Conservation (phyloP, 1,140 invertebrate genomes). For the Drosophila willistoni region DNA sequence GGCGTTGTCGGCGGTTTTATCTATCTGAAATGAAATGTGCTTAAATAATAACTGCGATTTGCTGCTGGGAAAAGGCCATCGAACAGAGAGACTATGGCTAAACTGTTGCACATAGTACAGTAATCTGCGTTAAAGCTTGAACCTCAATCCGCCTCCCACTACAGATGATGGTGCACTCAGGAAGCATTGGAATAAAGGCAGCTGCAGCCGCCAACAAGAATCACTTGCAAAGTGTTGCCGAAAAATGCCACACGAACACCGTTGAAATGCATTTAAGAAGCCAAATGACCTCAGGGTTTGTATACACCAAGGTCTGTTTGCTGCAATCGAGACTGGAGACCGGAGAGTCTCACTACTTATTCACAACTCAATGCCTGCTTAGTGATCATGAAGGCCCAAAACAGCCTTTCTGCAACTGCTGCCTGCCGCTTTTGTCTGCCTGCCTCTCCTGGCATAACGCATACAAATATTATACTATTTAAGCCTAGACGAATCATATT, state of each 20-base stretch:
- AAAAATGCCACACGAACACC: constrained; percentile 74
- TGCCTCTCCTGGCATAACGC: constrained; percentile 59
- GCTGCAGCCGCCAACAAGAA: constrained; percentile 41
- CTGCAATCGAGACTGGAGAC: not conserved
- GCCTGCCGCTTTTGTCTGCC: constrained; percentile 34
- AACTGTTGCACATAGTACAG: too few relatives aligned
- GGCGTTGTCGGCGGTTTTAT: constrained; percentile 40
- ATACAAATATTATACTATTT: constrained; percentile 72
- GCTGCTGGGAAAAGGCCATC: not conserved
- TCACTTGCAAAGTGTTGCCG: constrained; percentile 72
- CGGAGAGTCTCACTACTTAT: constrained; percentile 29
- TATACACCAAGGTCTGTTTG: not conserved
- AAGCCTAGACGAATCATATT: constrained; percentile 50
- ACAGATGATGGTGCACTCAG: constrained; percentile 29
- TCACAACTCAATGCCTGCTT: constrained; percentile 78
- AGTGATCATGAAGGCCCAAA: constrained; percentile 51
- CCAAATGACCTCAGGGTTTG: constrained; percentile 71
- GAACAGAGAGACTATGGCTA: constrained; percentile 7
- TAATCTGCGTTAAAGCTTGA: not conserved
- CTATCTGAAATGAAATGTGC: constrained; percentile 31
- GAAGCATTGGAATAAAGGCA: constrained; percentile 23
- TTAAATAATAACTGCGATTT: constrained; percentile 31
- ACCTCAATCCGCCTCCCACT: constrained; percentile 14
- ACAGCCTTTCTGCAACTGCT: constrained; percentile 75
- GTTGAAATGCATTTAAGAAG: constrained; percentile 78